Percentiles rank a stretch among this genome's conserved stretches.
These are phyloP conservation scores for Cydia splendana DNA, from an alignment of 1,140 invertebrate genomes.

Conservation along the genomic window DNA sequence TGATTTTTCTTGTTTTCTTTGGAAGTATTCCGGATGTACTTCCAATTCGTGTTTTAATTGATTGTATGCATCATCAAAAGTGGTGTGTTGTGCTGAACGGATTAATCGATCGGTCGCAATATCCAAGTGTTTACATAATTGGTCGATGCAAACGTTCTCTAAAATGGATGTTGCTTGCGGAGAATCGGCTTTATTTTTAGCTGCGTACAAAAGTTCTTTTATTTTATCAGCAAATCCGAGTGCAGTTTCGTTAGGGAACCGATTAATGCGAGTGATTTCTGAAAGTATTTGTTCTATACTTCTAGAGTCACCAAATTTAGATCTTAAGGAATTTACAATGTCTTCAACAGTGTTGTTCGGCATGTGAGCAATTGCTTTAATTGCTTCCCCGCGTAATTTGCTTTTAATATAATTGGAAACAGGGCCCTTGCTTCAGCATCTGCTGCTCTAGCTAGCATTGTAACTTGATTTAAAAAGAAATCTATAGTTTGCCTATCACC, in stretches of 20 bases:
- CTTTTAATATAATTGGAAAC: too few relatives aligned
- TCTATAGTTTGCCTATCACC: too few relatives aligned
- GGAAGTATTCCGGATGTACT: background rate
- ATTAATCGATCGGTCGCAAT: background rate
- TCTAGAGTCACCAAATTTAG: too few relatives aligned
- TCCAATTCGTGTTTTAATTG: background rate
- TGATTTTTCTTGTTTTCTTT: background rate
- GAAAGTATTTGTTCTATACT: too few relatives aligned
- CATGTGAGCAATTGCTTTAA: too few relatives aligned
- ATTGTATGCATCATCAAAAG: background rate
- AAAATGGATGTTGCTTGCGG: background rate
- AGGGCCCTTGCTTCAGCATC: too few relatives aligned
- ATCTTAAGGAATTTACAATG: too few relatives aligned
- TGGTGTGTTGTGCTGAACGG: background rate
- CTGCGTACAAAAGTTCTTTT: background rate
- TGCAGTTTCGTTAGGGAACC: background rate
- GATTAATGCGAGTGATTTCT: too few relatives aligned
- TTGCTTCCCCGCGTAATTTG: too few relatives aligned
- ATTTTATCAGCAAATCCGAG: background rate
- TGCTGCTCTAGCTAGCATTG: too few relatives aligned
- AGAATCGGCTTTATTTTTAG: background rate
- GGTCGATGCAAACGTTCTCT: constrained; percentile 7
- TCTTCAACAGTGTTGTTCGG: too few relatives aligned
- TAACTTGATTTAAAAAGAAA: too few relatives aligned
- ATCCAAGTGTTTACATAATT: background rate